These are phyloP conservation scores for Halcyon leucocephala DNA, from an alignment of 2,797 vertebrate species.

Conservation along the genomic window DNA sequence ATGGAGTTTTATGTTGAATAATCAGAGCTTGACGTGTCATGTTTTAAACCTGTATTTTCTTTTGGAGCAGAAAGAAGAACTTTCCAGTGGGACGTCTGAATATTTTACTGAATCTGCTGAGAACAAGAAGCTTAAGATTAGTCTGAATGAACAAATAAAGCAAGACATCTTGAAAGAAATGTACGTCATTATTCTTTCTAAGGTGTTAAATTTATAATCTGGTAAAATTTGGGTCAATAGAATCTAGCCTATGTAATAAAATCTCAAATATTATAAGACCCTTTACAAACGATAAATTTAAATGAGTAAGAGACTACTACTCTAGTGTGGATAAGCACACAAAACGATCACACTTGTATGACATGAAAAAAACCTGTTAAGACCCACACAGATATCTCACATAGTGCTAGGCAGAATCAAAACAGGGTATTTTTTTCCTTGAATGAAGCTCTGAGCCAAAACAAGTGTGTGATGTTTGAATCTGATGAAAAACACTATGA, in stretches of 20 bases:
- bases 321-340: not conserved
- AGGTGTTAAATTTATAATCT: not conserved
- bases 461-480: slow-evolving; percentile 16
- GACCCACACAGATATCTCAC: not conserved
- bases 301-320: not conserved
- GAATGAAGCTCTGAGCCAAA: slow-evolving; percentile 47
- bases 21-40: slow-evolving; percentile 52
- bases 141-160: slow-evolving; percentile 53
- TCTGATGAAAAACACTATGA: not conserved
- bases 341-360: not conserved
- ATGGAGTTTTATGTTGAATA: slow-evolving; percentile 56
- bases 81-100: slow-evolving; percentile 59
- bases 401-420: slow-evolving; percentile 18
- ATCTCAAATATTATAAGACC: not conserved
- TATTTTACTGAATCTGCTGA: slow-evolving; percentile 74
- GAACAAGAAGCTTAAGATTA: slow-evolving; percentile 44
- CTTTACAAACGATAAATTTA: not conserved
- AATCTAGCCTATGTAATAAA: not conserved
- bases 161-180: slow-evolving; percentile 75
- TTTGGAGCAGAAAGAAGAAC: slow-evolving; percentile 72
- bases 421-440: slow-evolving; percentile 29
- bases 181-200: slow-evolving; percentile 56
- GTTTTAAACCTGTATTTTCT: slow-evolving; percentile 73
- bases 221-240: not conserved
- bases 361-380: slow-evolving; percentile 17